Evolutionary conservation across 1,140 invertebrate genomes (phyloP), one percentile per base, ranked within the genome.

Genomic region (Acromyrmex echinatior): DNA sequence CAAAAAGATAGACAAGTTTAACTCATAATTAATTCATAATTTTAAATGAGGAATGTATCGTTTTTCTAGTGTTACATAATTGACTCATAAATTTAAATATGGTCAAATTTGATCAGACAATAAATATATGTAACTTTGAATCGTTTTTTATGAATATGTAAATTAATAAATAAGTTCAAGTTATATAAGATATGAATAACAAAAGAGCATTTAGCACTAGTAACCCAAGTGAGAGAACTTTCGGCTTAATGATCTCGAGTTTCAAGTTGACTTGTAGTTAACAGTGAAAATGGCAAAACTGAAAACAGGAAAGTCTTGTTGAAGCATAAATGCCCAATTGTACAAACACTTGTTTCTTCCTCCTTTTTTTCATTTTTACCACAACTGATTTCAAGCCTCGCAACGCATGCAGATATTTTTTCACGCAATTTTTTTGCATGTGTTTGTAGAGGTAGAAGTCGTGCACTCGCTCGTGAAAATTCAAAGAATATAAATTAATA

Each of bases 1-100:
- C 21, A 51, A 74, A 84, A 74, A 74, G 58, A 5, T 49, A 60
- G 5, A 16, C 28, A 25, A 14, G 49, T 45, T 65, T 21, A 25
- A n/a, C 2, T 81, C 65, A 58, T 81, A 81, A 71, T 70, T 81
- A 81, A 81, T 81, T 81, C 78, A 58, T 81, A 70, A 70, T 14
- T 80, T 5, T 56, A 6, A 66, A 70, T 16, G 49, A 6, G 9
- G n/a, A 51, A 56, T 28, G 21, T 21, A 45, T 62, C 35, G 21
- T 5, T 81, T 39, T 35, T 21, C 14, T 62, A 28, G 58, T 25
- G 21, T 62, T 49, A 7, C 53, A 49, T 62, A 84, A 76, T 21
- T 28, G 7, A 39, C 3, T 12, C 14, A 53, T 10, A 45, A 60
- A 60, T 58, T 45, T n/a, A n/a, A 71, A 49, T 39, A 49, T 58